phyloP scores from a whole-genome alignment of 2,113 vertebrate genomes.

The Trichomycterus rosablanca region DNA sequence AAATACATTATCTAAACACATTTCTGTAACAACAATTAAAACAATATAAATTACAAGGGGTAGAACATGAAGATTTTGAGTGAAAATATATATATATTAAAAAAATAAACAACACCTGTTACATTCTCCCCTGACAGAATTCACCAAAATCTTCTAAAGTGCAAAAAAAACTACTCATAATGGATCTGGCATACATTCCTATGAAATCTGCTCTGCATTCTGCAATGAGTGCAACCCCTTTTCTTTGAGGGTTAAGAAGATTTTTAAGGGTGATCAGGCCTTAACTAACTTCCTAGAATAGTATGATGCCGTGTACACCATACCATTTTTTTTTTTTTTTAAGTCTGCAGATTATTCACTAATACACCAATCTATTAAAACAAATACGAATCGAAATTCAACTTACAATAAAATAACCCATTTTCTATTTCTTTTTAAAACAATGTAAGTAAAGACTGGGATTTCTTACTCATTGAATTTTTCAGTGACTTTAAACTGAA shows the following conservation, averaged over 20 bases:
- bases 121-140: too few species aligned
- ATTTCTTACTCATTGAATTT: background rate
- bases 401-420: background rate
- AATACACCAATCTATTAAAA: background rate
- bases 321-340: background rate
- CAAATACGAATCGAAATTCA: background rate
- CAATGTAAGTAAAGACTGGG: conserved; percentile 6
- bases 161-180: too few species aligned
- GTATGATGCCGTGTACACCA: conserved; percentile 10
- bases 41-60: too few species aligned
- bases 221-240: background rate
- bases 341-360: background rate
- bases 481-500: conserved; percentile 1
- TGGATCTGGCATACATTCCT: too few species aligned
- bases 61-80: too few species aligned
- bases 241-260: background rate
- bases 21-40: too few species aligned
- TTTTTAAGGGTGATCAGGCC: conserved; percentile 1
- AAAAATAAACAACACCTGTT: too few species aligned
- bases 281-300: background rate
- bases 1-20: too few species aligned
- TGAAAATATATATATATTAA: too few species aligned
- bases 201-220: too few species aligned
- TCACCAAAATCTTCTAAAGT: too few species aligned
- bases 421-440: background rate